Conservation (phyloP, 2,888 invertebrate species). For the Pyrrhosoma nymphula region DNA sequence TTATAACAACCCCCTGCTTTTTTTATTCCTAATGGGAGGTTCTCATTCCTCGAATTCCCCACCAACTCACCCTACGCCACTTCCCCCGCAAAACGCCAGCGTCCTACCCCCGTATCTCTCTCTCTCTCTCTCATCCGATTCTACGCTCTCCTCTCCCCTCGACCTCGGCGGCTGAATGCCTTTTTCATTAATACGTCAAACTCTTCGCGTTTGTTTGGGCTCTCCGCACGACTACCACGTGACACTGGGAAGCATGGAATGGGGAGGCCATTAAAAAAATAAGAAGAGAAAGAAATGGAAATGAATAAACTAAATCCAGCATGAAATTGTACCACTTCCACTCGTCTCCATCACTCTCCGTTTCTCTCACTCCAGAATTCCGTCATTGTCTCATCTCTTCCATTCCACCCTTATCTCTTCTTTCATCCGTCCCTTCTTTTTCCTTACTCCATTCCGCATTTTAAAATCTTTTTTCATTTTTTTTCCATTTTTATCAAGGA, state of each 20-base stretch:
- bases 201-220: neutral
- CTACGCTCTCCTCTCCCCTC: neutral
- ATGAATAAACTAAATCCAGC: neutral
- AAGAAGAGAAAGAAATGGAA: neutral
- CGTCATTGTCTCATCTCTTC: neutral
- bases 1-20: too few relatives aligned
- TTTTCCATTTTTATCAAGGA: neutral
- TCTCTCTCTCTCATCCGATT: neutral
- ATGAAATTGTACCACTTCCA: neutral
- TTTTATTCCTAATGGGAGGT: too few relatives aligned
- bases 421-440: neutral
- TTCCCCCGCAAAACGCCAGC: too few relatives aligned
- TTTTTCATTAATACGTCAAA: constrained; percentile 28
- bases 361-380: too few relatives aligned
- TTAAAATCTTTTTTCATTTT: neutral
- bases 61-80: too few relatives aligned
- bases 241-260: neutral
- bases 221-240: neutral
- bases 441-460: neutral
- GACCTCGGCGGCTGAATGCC: neutral
- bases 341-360: neutral
- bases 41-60: too few relatives aligned
- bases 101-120: neutral
- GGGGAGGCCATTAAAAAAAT: neutral
- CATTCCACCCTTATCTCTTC: neutral